phyloP scores from a whole-genome alignment of 2,113 vertebrate genomes.

The Leptobrachium leishanense region DNA sequence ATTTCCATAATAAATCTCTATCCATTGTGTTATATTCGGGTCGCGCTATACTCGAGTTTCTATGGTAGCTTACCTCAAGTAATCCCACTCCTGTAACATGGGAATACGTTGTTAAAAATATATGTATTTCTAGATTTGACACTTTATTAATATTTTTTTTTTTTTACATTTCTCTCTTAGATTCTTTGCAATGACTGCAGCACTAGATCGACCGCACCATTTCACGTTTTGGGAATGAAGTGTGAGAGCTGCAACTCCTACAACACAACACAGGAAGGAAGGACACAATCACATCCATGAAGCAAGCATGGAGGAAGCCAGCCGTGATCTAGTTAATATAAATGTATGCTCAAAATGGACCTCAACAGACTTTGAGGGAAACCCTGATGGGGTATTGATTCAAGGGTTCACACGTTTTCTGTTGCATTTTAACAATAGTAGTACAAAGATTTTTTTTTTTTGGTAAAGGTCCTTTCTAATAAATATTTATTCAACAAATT shows the following conservation, averaged over 20 bases:
- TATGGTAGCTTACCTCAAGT: too few relatives aligned
- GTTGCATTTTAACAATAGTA: background rate
- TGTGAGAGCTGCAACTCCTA: constrained; percentile 87
- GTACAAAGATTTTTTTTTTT: constrained; percentile 18
- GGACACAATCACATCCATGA: constrained; percentile 29
- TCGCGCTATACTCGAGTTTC: too few relatives aligned
- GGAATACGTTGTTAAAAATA: too few relatives aligned
- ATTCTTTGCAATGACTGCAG: constrained; percentile 94
- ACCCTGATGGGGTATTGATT: background rate
- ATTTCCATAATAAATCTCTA: too few relatives aligned
- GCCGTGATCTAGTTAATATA: background rate
- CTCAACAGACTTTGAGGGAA: background rate
- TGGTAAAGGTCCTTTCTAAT: constrained; percentile 12
- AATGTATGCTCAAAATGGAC: too few relatives aligned
- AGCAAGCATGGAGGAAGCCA: background rate
- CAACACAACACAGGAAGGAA: constrained; percentile 86
- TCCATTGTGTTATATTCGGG: too few relatives aligned
- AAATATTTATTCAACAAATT: constrained; percentile 32
- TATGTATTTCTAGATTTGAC: too few relatives aligned
- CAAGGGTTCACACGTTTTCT: background rate
- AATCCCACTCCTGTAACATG: too few relatives aligned
- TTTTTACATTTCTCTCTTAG: constrained; percentile 57
- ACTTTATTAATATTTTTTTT: constrained; percentile 20
- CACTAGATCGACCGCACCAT: constrained; percentile 78
- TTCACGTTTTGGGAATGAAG: constrained; percentile 93